Evolutionary conservation across 1,140 invertebrate species (phyloP).

Genomic region (Hyphantria cunea): DNA sequence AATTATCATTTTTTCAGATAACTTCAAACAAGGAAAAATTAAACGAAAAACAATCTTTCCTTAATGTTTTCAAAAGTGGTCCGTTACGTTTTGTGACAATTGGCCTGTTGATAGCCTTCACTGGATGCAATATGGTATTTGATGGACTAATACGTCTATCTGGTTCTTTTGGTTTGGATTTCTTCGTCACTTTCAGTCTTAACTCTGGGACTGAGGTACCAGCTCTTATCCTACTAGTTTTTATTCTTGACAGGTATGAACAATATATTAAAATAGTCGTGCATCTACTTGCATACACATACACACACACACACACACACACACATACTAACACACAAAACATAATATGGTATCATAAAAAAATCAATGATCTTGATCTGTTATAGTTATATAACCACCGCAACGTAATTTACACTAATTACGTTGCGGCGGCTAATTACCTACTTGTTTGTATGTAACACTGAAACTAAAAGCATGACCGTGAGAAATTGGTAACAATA

Average conservation of each 20-base stretch:
- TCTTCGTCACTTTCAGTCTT: constrained; percentile 87
- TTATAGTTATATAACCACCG: too few relatives aligned
- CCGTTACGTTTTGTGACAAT: constrained; percentile 81
- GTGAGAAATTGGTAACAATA: too few relatives aligned
- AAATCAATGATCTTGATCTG: too few relatives aligned
- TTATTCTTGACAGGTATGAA: constrained; percentile 85
- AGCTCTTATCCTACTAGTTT: constrained; percentile 85
- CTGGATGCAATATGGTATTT: constrained; percentile 85
- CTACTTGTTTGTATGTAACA: too few relatives aligned
- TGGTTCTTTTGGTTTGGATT: constrained; percentile 84
- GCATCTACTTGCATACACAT: too few relatives aligned
- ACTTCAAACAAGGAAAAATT: constrained; percentile 47
- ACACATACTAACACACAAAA: too few relatives aligned
- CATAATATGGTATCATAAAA: too few relatives aligned
- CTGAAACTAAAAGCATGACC: too few relatives aligned
- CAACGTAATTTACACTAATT: too few relatives aligned
- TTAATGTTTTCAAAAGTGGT: constrained; percentile 83
- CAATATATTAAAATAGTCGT: not conserved
- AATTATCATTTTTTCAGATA: constrained; percentile 43
- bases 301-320: too few relatives aligned
- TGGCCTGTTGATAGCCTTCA: constrained; percentile 80
- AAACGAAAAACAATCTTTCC: constrained; percentile 70
- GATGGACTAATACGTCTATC: constrained; percentile 87
- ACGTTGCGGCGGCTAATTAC: too few relatives aligned
- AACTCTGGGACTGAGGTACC: constrained; percentile 87